Evolutionary conservation across 2,797 vertebrate genomes (phyloP).

Genomic region (Channa striata): DNA sequence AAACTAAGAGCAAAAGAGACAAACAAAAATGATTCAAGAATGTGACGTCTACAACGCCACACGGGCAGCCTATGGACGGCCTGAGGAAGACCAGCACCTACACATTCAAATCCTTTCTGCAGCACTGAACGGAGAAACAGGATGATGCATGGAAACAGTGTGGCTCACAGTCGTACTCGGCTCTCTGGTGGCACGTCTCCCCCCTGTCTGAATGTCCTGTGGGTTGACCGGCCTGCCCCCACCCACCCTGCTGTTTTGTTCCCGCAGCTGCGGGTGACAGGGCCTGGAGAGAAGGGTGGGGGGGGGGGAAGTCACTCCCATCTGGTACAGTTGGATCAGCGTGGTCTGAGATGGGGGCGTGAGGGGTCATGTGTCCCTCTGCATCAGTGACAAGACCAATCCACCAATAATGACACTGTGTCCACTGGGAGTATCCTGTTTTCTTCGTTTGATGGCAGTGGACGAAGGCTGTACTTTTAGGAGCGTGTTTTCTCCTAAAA

Average conservation of each 20-base stretch:
- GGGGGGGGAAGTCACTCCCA: conserved; percentile 81
- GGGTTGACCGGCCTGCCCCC: conserved; percentile 57
- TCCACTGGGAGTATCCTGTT: conserved; percentile 52
- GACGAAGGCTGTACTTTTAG: conserved; percentile 33
- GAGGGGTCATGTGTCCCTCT: conserved; percentile 74
- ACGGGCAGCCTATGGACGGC: conserved; percentile 28
- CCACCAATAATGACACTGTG: conserved; percentile 53
- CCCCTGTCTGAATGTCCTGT: conserved; percentile 48
- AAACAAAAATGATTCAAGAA: conserved; percentile 44
- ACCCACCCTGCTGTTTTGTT: conserved; percentile 44
- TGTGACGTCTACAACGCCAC: conserved; percentile 26
- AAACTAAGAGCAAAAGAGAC: conserved; percentile 21
- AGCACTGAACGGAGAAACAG: conserved; percentile 5
- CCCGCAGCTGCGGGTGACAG: conserved; percentile 74
- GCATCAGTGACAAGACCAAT: conserved; percentile 70
- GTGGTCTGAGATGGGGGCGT: conserved; percentile 62
- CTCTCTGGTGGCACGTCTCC: conserved; percentile 60
- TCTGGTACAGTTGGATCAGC: conserved; percentile 83
- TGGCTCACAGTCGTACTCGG: conserved; percentile 52
- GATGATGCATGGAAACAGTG: conserved; percentile 41
- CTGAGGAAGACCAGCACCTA: conserved; percentile 35
- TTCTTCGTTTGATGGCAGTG: conserved; percentile 38
- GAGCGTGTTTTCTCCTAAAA: not conserved
- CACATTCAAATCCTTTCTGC: conserved; percentile 44
- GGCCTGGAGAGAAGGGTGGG: conserved; percentile 66